Percentiles rank a stretch among this genome's conserved stretches.
Evolutionary conservation across 2,888 invertebrate genomes (phyloP).

Genomic region (Euplexia lucipara): DNA sequence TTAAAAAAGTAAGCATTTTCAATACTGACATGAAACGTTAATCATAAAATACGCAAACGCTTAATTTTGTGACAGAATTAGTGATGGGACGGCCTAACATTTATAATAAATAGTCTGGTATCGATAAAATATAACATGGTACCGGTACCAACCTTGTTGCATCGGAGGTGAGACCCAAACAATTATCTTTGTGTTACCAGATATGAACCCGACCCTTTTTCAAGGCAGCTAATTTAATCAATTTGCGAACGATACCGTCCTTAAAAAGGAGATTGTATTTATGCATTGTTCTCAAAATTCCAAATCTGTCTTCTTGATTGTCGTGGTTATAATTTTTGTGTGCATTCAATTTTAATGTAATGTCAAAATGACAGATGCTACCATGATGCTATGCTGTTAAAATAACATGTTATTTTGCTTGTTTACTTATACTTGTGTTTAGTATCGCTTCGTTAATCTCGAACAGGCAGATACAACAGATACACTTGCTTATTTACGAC

Average conservation of each 20-base stretch:
- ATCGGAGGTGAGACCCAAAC: slow-evolving; percentile 81
- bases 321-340: slow-evolving; percentile 43
- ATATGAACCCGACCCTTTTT: slow-evolving; percentile 79
- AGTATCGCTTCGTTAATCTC: slow-evolving; percentile 34
- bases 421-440: slow-evolving; percentile 4
- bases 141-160: slow-evolving; percentile 65
- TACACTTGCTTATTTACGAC: slow-evolving; percentile 27
- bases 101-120: slow-evolving; percentile 19
- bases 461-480: slow-evolving; percentile 21
- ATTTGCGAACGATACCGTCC: slow-evolving; percentile 80
- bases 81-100: slow-evolving; percentile 55
- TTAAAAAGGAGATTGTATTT: slow-evolving; percentile 69
- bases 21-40: slow-evolving; percentile 28
- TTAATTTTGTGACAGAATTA: slow-evolving; percentile 55
- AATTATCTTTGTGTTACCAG: slow-evolving; percentile 86
- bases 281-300: slow-evolving; percentile 68
- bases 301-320: slow-evolving; percentile 48
- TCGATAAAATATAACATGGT: slow-evolving; percentile 59
- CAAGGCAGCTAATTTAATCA: slow-evolving; percentile 82
- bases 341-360: slow-evolving; percentile 57
- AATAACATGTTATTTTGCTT: slow-evolving; percentile 25
- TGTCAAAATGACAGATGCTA: slow-evolving; percentile 35
- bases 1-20: slow-evolving; percentile 20
- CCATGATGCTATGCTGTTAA: slow-evolving; percentile 11
- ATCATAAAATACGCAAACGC: slow-evolving; percentile 37